phyloP scores from a whole-genome alignment of 2,113 vertebrate species.

The Bothrops jararaca region DNA sequence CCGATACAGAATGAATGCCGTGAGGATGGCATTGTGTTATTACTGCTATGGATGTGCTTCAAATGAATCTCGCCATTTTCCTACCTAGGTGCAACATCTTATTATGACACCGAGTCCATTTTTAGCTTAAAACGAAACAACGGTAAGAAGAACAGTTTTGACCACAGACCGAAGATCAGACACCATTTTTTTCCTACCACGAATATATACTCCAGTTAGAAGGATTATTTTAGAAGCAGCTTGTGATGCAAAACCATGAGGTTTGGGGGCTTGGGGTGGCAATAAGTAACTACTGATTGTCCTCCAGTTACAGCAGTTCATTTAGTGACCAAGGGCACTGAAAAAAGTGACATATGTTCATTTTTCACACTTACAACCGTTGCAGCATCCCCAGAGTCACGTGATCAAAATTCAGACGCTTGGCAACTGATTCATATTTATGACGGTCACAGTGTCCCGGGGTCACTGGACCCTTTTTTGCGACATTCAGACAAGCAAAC shows the following conservation, averaged over 20 bases:
- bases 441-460: fast-evolving
- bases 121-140: neutral
- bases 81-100: neutral
- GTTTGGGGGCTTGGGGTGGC: neutral
- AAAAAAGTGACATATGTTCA: neutral
- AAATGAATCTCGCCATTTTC: neutral
- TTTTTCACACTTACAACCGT: neutral
- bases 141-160: neutral
- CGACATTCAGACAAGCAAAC: neutral
- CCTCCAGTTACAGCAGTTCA: neutral
- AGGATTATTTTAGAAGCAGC: neutral
- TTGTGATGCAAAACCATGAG: neutral
- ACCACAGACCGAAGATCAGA: neutral
- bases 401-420: neutral
- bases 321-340: neutral
- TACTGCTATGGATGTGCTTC: neutral
- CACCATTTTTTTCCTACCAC: neutral
- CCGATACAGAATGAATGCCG: neutral
- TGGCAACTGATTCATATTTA: neutral
- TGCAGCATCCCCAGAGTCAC: too few species aligned
- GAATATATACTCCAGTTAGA: neutral
- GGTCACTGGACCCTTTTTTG: neutral
- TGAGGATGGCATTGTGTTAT: neutral
- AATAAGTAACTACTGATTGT: neutral
- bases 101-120: neutral